phyloP scores from a whole-genome alignment of 2,888 invertebrate species.

The Baccha elongata region DNA sequence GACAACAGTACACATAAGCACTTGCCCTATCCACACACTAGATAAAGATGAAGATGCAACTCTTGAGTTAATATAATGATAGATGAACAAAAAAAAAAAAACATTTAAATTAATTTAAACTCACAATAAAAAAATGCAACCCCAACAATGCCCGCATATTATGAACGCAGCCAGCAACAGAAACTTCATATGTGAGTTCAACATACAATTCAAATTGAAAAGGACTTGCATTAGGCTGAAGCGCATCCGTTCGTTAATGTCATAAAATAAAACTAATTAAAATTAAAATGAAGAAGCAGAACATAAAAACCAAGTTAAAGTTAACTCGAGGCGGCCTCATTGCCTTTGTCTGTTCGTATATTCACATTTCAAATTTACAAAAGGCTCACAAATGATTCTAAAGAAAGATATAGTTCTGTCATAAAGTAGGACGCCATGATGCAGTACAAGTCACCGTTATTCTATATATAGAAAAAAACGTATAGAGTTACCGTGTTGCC shows the following conservation, averaged over 20 bases:
- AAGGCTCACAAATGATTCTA: background rate
- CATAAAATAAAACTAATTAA: constrained; percentile 44
- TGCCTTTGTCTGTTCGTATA: background rate
- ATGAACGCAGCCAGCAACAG: background rate
- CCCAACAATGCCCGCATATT: constrained; percentile 27
- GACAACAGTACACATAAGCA: background rate
- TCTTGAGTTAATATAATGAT: too few species aligned
- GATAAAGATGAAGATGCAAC: background rate
- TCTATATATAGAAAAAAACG: background rate
- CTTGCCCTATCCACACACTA: background rate
- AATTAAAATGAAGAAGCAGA: background rate
- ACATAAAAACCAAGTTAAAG: background rate
- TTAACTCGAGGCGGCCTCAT: background rate
- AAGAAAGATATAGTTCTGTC: background rate
- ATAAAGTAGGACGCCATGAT: background rate
- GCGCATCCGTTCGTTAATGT: constrained; percentile 40
- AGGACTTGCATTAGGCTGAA: constrained; percentile 18
- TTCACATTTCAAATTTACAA: background rate
- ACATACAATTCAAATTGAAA: constrained; percentile 14
- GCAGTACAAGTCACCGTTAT: background rate
- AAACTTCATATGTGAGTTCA: background rate
- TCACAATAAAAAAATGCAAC: constrained; percentile 18
- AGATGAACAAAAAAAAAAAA: too few species aligned
- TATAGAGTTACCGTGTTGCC: background rate
- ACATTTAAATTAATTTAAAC: constrained; percentile 39